A percentile compares a stretch with the other conserved stretches of the same genome.
These are phyloP conservation scores for Olivierus martensii DNA, from an alignment of 1,140 invertebrate genomes.

Conservation along the genomic window DNA sequence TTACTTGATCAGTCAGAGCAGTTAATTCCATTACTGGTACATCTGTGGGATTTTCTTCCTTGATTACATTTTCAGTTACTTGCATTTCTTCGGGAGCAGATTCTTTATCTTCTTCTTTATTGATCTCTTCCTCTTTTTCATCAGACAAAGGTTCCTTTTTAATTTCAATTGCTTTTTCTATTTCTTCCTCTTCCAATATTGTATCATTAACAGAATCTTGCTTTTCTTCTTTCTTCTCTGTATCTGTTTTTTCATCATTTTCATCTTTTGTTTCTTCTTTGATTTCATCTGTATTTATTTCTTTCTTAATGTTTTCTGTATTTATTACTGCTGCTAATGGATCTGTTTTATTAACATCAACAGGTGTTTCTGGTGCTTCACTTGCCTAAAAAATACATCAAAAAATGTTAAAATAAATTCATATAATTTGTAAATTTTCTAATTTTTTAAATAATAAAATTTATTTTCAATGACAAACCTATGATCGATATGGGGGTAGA, in stretches of 20 bases:
- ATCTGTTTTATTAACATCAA: not conserved
- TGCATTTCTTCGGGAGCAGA: not conserved
- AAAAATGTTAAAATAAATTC: not conserved
- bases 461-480: no score
- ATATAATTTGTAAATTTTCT: not conserved
- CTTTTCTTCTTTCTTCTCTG: not conserved
- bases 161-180: not conserved
- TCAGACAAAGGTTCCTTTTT: not conserved
- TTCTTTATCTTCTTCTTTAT: not conserved
- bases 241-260: not conserved
- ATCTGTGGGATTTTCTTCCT: not conserved
- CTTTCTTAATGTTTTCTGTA: not conserved
- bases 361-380: not conserved
- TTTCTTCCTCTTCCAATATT: not conserved
- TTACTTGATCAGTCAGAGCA: not conserved
- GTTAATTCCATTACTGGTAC: not conserved
- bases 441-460: no score
- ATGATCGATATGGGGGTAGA: no score
- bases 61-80: not conserved
- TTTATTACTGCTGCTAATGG: not conserved
- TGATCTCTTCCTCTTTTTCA: not conserved
- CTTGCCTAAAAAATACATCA: not conserved
- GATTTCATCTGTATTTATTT: not conserved
- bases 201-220: not conserved
- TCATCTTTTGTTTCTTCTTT: constrained; percentile 1